Percentiles rank a stretch among this genome's conserved stretches.
Evolutionary conservation across 30 jellyfish, hydroid and myxozoan genomes (phyloP).

Genomic region (Chironex yamaguchii): DNA sequence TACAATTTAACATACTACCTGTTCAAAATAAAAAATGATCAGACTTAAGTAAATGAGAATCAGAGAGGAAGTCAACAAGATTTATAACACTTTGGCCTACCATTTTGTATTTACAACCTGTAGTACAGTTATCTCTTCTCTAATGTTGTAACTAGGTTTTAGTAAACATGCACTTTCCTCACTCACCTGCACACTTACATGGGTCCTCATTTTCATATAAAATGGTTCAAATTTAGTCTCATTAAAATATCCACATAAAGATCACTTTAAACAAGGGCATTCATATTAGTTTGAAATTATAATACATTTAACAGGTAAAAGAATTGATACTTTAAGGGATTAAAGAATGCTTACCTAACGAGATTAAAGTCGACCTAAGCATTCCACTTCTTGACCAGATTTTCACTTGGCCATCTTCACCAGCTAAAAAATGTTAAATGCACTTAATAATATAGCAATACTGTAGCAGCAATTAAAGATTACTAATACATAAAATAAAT

Average conservation of each 20-base stretch:
- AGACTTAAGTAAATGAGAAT: too few species aligned
- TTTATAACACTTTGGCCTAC: too few species aligned
- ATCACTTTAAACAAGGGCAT: not conserved
- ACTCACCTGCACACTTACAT: too few species aligned
- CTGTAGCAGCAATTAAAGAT: not conserved
- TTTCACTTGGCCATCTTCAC: constrained; percentile 99
- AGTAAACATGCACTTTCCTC: too few species aligned
- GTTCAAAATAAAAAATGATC: too few species aligned
- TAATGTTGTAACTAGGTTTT: too few species aligned
- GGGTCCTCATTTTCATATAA: too few species aligned
- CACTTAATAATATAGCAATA: not conserved
- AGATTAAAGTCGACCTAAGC: constrained; percentile 93
- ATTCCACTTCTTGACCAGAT: constrained; percentile 99
- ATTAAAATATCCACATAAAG: not conserved
- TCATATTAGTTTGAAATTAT: not conserved
- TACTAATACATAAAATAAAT: not conserved
- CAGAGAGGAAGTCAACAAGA: too few species aligned
- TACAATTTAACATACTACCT: too few species aligned
- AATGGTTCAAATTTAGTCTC: too few species aligned
- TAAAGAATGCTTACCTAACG: constrained; percentile 56
- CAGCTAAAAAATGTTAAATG: constrained; percentile 61
- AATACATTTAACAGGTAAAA: not conserved
- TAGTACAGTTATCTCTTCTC: too few species aligned
- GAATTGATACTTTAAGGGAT: not conserved
- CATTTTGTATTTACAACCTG: too few species aligned